Base-by-base conservation (phyloP, 2,888 invertebrate genomes). In the Pterostichus niger region DNA sequence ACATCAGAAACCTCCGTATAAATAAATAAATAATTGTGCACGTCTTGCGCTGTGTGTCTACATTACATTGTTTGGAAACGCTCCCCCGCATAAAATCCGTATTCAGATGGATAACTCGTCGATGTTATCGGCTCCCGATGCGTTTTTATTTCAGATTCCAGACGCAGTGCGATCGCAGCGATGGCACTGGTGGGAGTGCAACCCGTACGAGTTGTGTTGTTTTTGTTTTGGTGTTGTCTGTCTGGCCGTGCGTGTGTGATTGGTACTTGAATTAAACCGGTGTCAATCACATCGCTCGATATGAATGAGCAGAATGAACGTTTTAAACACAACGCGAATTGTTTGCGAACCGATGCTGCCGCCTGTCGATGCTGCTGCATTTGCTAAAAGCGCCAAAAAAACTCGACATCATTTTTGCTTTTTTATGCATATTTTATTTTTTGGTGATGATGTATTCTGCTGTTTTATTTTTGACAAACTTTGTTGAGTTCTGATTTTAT, bases 211-310 rank as follows among this genome's bases (percentile, higher is more conserved):
- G 15, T 17, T 71, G 24, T 71, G 49, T 75, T 75, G 52, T 75
- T 75, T 49, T 75, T 75, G 75, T 75, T 75, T 68, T 73, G 73
- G 52, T 75, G 75, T 75, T 75, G 75, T 52, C 75, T 77, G 77
- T 35, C 56, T 77, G 76, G 33, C 17, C 35, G 35, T 76, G 56
- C 56, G 75, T 82, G 49, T 81, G 81, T 82, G 82, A 82, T 82
- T 82, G 82, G 82, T 75, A 75, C 82, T 82, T 82, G 82, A 82
- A 82, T 82, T 82, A 82, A 82, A 82, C 64, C 75, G 75, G 75
- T 82, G 82, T 82, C 82, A 82, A 82, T 82, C 82, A 82, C 82
- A 73, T n/a, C 78, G 61, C 6, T 56, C 78, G 78, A 78, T 78
- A 81, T 71, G 71, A 68, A 71, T 81, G 68, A 71, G 44, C 75